A percentile compares a stretch with the other conserved stretches of the same genome.
phyloP scores from a whole-genome alignment of 2,113 vertebrate species.

The Pteruthius melanotis region DNA sequence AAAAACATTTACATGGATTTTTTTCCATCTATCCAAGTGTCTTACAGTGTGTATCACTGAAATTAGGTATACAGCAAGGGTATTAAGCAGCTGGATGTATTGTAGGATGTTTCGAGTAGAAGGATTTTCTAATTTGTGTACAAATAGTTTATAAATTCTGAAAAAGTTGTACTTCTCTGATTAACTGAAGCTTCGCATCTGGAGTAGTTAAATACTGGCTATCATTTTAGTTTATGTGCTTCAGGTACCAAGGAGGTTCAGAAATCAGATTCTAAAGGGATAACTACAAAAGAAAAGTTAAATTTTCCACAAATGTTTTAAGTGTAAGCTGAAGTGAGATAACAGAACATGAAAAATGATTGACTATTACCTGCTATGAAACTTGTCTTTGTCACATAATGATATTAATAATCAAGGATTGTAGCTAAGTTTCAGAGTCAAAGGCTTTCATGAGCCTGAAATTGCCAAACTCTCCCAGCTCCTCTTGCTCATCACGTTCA shows the following conservation, averaged over 20 bases:
- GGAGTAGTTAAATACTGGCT: neutral
- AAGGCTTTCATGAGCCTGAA: neutral
- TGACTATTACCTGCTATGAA: neutral
- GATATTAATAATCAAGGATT: neutral
- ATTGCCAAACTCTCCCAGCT: neutral
- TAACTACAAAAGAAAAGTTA: neutral
- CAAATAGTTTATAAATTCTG: neutral
- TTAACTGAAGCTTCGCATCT: neutral
- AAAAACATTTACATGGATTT: neutral
- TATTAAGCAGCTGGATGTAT: neutral
- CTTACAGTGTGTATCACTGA: neutral
- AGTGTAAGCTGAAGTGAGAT: neutral
- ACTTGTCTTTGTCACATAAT: neutral
- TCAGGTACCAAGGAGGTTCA: neutral
- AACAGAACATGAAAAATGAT: neutral
- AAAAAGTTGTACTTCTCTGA: neutral
- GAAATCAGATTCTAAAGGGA: neutral
- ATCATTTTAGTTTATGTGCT: neutral
- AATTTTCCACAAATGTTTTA: neutral
- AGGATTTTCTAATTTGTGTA: neutral
- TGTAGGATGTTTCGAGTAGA: neutral
- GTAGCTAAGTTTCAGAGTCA: neutral
- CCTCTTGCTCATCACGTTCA: neutral
- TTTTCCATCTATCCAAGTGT: neutral
- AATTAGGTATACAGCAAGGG: neutral